phyloP scores from a whole-genome alignment of 2,888 invertebrate genomes.

The Nasonia oneida region DNA sequence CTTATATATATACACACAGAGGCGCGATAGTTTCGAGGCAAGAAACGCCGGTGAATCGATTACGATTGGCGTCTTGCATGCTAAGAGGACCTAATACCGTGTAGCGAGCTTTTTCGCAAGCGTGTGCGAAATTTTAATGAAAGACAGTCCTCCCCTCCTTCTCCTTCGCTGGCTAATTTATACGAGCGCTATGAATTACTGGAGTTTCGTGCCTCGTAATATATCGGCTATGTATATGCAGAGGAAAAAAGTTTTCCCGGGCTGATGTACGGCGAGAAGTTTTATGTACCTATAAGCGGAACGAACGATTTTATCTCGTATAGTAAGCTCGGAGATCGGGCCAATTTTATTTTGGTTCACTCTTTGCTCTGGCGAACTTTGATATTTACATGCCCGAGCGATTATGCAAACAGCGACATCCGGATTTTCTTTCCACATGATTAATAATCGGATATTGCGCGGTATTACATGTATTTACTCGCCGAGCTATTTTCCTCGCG shows the following conservation, averaged over 20 bases:
- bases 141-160: not conserved
- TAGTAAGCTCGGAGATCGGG: not conserved
- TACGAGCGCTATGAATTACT: conserved; percentile 20
- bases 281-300: not conserved
- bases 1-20: not conserved
- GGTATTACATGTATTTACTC: not conserved
- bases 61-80: conserved; percentile 40
- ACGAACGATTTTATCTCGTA: conserved; percentile 31
- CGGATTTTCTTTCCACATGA: not conserved
- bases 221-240: no score
- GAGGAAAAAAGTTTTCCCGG: not conserved
- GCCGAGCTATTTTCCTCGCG: not conserved
- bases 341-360: conserved; percentile 24
- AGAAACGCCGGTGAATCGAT: conserved; percentile 30
- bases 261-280: conserved; percentile 37
- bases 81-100: not conserved
- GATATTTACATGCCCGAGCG: conserved; percentile 12
- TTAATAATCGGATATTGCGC: not conserved
- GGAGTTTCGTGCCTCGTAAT: not conserved
- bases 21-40: conserved; percentile 5
- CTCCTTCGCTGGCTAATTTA: conserved; percentile 15
- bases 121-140: conserved; percentile 45
- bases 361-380: not conserved
- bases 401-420: not conserved
- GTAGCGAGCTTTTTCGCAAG: not conserved